Evolutionary conservation across 2,113 vertebrate genomes (phyloP).

Genomic region (Sinocyclocheilus rhinocerous): DNA sequence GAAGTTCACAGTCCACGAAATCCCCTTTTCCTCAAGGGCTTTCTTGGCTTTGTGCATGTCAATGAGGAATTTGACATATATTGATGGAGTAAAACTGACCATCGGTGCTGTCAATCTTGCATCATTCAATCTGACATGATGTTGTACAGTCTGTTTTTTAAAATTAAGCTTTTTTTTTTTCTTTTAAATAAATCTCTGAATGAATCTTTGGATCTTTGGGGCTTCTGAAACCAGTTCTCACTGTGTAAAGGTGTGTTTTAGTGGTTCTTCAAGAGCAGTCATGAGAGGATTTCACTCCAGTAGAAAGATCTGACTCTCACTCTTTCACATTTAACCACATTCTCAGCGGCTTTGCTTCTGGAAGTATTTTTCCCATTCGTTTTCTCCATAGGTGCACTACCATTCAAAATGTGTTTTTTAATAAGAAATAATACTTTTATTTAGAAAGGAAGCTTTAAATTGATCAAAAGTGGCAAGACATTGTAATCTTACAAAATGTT

Average conservation of each 20-base stretch:
- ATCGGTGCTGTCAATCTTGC: background rate
- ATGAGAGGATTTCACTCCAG: background rate
- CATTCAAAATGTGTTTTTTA: background rate
- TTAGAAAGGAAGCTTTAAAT: too few relatives aligned
- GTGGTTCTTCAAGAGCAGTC: background rate
- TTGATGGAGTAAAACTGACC: background rate
- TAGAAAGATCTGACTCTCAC: background rate
- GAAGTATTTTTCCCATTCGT: background rate
- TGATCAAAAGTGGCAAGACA: too few relatives aligned
- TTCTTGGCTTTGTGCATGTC: background rate
- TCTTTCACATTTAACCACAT: background rate
- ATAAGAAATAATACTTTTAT: too few relatives aligned
- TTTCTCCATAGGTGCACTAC: background rate
- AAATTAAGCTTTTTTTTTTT: too few relatives aligned
- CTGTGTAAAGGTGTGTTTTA: slow-evolving; percentile 13
- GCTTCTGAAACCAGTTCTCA: slow-evolving; percentile 20
- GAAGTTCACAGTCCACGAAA: background rate
- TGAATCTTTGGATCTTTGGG: background rate
- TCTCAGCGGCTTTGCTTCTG: background rate
- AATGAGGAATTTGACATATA: background rate
- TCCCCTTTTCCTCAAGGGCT: background rate
- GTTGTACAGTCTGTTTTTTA: background rate
- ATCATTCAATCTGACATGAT: background rate
- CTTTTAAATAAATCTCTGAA: background rate
- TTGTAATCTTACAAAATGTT: too few relatives aligned